Evolutionary conservation across 2,888 invertebrate genomes (phyloP).

Genomic region (Polymixis flavicincta): DNA sequence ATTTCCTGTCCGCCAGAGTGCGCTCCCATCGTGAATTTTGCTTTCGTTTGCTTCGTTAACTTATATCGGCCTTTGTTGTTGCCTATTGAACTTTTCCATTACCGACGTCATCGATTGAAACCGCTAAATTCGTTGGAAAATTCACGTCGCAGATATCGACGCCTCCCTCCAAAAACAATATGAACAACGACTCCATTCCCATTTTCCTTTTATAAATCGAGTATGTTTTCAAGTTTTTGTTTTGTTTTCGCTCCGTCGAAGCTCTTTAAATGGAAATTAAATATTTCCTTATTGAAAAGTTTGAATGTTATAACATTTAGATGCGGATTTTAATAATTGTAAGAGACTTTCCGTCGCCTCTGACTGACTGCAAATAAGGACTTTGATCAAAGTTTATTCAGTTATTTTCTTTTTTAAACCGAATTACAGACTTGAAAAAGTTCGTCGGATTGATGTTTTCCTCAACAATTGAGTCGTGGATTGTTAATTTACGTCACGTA

Average conservation of each 20-base stretch:
- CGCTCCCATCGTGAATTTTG: conserved; percentile 87
- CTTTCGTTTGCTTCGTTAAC: conserved; percentile 89
- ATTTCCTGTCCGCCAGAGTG: conserved; percentile 88
- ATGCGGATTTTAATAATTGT: conserved; percentile 82
- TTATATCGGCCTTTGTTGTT: conserved; percentile 89
- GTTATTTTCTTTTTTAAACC: conserved; percentile 55
- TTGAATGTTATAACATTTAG: conserved; percentile 78
- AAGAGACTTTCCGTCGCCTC: conserved; percentile 74
- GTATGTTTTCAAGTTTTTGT: conserved; percentile 80
- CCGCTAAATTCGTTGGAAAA: conserved; percentile 87
- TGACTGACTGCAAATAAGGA: conserved; percentile 62
- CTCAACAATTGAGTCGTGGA: conserved; percentile 27
- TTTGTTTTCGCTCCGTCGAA: conserved; percentile 75
- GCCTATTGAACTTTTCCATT: conserved; percentile 90
- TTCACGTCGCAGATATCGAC: conserved; percentile 79
- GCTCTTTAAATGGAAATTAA: conserved; percentile 83
- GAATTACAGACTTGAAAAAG: conserved; percentile 50
- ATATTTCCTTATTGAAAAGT: conserved; percentile 87
- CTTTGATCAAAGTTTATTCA: conserved; percentile 57
- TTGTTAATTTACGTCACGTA: conserved; percentile 58
- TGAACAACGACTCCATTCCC: conserved; percentile 77
- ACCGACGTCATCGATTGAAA: conserved; percentile 87
- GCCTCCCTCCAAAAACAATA: conserved; percentile 73
- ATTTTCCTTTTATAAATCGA: conserved; percentile 82
- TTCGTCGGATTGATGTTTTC: conserved; percentile 41